Evolutionary conservation across 2,113 vertebrate genomes (phyloP), one percentile per base, ranked within the genome.

Genomic region (Numenius arquata): DNA sequence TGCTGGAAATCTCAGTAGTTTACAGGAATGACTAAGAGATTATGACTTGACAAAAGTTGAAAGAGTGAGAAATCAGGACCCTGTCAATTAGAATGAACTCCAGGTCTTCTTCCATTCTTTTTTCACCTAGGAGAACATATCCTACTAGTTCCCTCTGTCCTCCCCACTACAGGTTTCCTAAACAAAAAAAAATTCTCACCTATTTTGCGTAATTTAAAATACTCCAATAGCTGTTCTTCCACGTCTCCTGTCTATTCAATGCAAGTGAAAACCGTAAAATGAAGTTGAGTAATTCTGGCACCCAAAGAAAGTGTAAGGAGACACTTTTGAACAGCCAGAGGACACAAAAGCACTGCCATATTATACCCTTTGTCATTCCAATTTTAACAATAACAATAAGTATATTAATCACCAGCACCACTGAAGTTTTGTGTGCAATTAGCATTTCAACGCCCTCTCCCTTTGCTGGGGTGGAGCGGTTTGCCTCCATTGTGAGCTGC

Each of bases 241-340:
- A 93, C 4, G 2, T 96, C 93, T 96, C 97, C 96, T 98, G 97
- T 98, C 97, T 84, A 91, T 96, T 98, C 96, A 92, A 96, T 96
- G 83, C 90, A 95, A 96, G 93, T 93, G 93, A 97, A 97, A 95
- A 95, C 93, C 95, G 79, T 91, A 95, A 96, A 94, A 93, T 98
- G 97, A 98, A 97, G 95, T 65, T 98, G 97, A 98, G 96, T 98
- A 30, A 76, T 97, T 97, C 93, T 98, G 98, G 96, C 98, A 98
- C 84, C 86, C 80, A 88, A 96, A 97, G 96, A 97, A 97, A 96
- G 96, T 94, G 94, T 90, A 92, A 97, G 90, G 94, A 97, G 94
- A 90, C 95, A 66, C 93, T 95, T 95, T 93, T 87, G 92, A 92
- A 97, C 97, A 96, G 97, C 96, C 97, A 98, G 97, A 96, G 96